Conservation (phyloP, 2,888 invertebrate species). For the Diachrysia chrysitis region DNA sequence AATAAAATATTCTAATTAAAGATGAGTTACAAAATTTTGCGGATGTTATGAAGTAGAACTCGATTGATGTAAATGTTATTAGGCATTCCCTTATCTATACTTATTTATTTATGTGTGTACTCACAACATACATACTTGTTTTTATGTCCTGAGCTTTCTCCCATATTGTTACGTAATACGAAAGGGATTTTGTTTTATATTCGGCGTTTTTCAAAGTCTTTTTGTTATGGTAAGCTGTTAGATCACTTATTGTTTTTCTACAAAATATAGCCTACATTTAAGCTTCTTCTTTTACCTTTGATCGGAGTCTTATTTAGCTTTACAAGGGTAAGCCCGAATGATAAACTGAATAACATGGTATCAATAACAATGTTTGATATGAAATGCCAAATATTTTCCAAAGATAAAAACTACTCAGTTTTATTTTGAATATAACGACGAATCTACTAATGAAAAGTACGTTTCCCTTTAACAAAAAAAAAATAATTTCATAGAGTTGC, state of each 20-base stretch:
- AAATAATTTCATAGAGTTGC: too few species aligned
- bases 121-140: background rate
- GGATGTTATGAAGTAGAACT: background rate
- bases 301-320: conserved; percentile 5
- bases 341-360: background rate
- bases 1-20: too few species aligned
- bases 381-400: background rate
- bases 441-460: too few species aligned
- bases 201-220: conserved; percentile 25
- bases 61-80: background rate
- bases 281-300: conserved; percentile 10
- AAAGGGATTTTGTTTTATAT: conserved; percentile 35
- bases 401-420: too few species aligned
- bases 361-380: background rate
- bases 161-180: conserved; percentile 43
- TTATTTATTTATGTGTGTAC: too few species aligned
- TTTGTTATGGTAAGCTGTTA: conserved; percentile 13
- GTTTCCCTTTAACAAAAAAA: too few species aligned
- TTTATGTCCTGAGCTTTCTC: background rate
- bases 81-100: background rate
- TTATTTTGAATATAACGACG: too few species aligned
- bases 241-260: conserved; percentile 23
- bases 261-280: conserved; percentile 12
- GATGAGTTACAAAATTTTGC: too few species aligned
- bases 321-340: background rate